These are phyloP conservation scores for Pangasius sanitwongsei DNA, from an alignment of 2,797 vertebrate genomes.

Conservation along the genomic window DNA sequence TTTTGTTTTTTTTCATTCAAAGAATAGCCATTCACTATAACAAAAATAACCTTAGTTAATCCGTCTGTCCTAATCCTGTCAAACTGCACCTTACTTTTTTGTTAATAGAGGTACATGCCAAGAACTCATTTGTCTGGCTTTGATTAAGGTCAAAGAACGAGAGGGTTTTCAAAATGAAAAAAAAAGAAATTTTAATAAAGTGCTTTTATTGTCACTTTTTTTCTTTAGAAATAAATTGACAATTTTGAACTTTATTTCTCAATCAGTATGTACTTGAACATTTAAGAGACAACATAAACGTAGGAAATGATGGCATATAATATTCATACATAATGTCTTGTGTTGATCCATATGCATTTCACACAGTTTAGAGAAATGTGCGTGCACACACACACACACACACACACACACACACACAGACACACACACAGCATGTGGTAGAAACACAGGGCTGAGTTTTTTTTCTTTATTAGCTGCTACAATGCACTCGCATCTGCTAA, in stretches of 20 bases:
- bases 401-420: neutral
- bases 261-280: neutral
- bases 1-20: neutral
- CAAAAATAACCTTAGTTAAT: slow-evolving; percentile 4
- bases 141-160: neutral
- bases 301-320: neutral
- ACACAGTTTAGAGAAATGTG: neutral
- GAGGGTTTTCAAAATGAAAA: neutral
- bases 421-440: neutral
- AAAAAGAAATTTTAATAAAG: neutral
- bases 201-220: neutral
- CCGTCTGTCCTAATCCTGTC: slow-evolving; percentile 8
- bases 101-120: neutral
- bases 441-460: no score
- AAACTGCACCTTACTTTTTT: slow-evolving; percentile 18
- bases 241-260: neutral
- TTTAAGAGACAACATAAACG: neutral
- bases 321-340: neutral
- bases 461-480: neutral
- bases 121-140: neutral
- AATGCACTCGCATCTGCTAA: neutral
- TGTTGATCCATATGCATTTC: neutral
- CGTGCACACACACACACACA: neutral
- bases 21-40: neutral
- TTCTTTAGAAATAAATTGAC: no score